Percentiles rank a stretch among this genome's conserved stretches.
Conservation (phyloP, 2,797 vertebrate species). For the Psittacula echo region DNA sequence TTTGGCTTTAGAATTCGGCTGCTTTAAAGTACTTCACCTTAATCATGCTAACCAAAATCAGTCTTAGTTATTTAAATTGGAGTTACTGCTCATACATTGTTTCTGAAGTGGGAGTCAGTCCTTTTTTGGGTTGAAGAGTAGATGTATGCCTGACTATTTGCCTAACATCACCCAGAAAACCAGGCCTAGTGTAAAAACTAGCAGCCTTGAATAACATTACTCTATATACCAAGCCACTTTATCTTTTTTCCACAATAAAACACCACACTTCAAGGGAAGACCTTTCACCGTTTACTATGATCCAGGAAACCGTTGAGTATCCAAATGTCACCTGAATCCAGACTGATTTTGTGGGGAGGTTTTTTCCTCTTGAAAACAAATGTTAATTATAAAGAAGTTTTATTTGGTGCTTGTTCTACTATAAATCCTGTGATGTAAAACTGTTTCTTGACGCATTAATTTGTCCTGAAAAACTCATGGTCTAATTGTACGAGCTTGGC, state of each 20-base stretch:
- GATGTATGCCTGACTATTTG: background rate
- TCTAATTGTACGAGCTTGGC: conserved; percentile 9
- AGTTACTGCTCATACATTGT: background rate
- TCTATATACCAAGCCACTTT: background rate
- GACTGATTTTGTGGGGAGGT: background rate
- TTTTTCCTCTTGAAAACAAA: background rate
- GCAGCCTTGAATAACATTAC: background rate
- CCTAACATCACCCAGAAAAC: conserved; percentile 1
- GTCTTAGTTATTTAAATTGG: background rate
- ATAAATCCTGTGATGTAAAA: background rate
- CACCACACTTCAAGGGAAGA: background rate
- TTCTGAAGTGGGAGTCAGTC: background rate
- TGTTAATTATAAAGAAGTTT: conserved; percentile 17
- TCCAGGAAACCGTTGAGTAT: conserved; percentile 4
- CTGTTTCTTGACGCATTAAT: background rate
- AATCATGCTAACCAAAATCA: conserved; percentile 17
- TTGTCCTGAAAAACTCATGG: background rate
- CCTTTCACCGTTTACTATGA: conserved; percentile 23
- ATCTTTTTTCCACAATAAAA: background rate
- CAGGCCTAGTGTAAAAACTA: background rate
- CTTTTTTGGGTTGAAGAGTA: background rate
- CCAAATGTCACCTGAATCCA: conserved; percentile 34
- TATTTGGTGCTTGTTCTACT: conserved; percentile 13
- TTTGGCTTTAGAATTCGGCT: background rate
- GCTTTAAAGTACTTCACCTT: background rate